Evolutionary conservation across 2,888 invertebrate genomes (phyloP).

Genomic region (Marasmarcha lunaedactyla): DNA sequence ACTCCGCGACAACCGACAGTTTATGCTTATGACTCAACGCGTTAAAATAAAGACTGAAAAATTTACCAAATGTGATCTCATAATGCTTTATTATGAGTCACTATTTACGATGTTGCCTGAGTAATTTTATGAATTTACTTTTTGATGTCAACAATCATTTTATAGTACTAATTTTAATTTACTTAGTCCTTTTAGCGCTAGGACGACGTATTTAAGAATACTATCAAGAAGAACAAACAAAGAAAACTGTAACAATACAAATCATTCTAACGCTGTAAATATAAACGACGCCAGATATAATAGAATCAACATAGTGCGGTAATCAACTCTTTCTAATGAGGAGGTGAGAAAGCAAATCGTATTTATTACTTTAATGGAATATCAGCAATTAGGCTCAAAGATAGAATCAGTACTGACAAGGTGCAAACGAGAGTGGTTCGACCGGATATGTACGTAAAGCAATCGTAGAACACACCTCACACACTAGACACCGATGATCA

Average conservation of each 20-base stretch:
- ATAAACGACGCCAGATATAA: constrained; percentile 46
- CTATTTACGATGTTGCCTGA: too few species aligned
- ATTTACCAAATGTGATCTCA: too few species aligned
- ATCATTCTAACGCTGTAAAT: constrained; percentile 8
- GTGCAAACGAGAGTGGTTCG: constrained; percentile 63
- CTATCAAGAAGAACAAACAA: not conserved
- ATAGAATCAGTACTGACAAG: constrained; percentile 68
- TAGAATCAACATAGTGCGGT: constrained; percentile 54
- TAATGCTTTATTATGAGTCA: too few species aligned
- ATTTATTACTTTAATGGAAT: constrained; percentile 67
- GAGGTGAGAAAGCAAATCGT: constrained; percentile 57
- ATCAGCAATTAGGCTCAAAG: constrained; percentile 61
- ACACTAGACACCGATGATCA: not conserved
- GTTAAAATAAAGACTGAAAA: constrained; percentile 23
- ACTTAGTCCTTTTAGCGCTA: too few species aligned
- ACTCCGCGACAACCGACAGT: constrained; percentile 36
- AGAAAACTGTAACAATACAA: too few species aligned
- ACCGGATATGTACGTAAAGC: constrained; percentile 46
- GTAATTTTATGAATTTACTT: too few species aligned
- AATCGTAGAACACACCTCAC: not conserved
- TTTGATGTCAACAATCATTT: too few species aligned
- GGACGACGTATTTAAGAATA: not conserved
- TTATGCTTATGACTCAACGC: constrained; percentile 37
- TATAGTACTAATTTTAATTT: too few species aligned
- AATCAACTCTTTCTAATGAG: constrained; percentile 53